phyloP scores from a whole-genome alignment of 35 echinoderm and acorn worm species.

The Amphiura filiformis region DNA sequence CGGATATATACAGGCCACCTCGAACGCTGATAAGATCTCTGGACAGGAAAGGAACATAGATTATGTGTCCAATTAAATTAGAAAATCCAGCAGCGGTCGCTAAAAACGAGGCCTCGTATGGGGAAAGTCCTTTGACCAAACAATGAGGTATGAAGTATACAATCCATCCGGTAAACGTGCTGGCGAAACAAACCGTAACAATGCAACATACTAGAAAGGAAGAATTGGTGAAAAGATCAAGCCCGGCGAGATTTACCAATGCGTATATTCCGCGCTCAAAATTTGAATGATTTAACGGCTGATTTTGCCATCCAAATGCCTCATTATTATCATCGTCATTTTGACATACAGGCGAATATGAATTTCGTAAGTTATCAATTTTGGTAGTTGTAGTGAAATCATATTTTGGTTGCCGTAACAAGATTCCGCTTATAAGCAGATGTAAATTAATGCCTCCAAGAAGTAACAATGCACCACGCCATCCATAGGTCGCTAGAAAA shows the following conservation, averaged over 20 bases:
- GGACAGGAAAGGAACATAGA: not conserved
- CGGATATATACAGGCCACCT: not conserved
- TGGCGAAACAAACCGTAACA: not conserved
- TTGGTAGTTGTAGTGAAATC: not conserved
- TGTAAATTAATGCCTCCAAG: not conserved
- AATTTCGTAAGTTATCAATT: not conserved
- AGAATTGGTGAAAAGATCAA: not conserved
- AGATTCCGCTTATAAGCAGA: not conserved
- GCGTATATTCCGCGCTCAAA: too few species aligned
- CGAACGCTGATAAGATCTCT: not conserved
- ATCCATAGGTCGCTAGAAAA: conserved; percentile 10
- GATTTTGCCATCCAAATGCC: not conserved
- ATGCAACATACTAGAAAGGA: not conserved
- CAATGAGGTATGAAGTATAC: too few species aligned
- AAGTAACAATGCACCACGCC: not conserved
- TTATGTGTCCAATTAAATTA: not conserved
- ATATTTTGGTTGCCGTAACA: not conserved
- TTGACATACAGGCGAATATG: not conserved
- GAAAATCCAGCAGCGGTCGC: too few species aligned
- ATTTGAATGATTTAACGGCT: too few species aligned
- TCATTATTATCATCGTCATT: not conserved
- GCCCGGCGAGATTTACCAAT: too few species aligned
- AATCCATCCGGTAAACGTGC: not conserved
- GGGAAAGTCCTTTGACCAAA: not conserved
- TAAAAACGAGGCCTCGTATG: not conserved